phyloP scores from a whole-genome alignment of 2,888 invertebrate species.

The Palloptera scutellata region DNA sequence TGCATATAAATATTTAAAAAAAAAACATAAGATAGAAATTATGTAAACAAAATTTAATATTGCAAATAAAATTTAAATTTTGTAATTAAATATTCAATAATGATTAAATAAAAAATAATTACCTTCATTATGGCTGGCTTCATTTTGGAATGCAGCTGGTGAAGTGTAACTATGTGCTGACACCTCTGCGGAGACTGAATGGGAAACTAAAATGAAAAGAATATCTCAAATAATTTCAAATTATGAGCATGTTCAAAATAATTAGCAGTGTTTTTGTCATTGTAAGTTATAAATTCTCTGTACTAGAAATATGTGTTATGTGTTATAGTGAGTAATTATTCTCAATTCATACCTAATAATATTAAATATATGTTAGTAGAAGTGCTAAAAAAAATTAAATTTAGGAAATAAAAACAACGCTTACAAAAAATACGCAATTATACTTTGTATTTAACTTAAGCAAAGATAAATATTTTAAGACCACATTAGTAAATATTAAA shows the following conservation, averaged over 20 bases:
- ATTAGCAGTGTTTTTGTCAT: slow-evolving; percentile 27
- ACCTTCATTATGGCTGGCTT: slow-evolving; percentile 58
- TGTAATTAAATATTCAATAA: slow-evolving; percentile 11
- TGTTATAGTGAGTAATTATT: too few species aligned
- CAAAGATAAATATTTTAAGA: too few species aligned
- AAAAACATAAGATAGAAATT: slow-evolving; percentile 15
- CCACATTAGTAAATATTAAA: too few species aligned
- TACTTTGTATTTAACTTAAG: too few species aligned
- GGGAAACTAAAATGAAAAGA: slow-evolving; percentile 39
- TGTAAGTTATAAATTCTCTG: slow-evolving; percentile 17
- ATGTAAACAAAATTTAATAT: slow-evolving; percentile 12
- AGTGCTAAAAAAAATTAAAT: too few species aligned
- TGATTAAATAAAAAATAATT: slow-evolving; percentile 40
- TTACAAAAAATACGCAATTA: too few species aligned
- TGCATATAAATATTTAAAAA: slow-evolving; percentile 17
- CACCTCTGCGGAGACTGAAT: slow-evolving; percentile 47
- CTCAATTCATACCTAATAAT: too few species aligned
- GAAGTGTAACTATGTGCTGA: slow-evolving; percentile 54
- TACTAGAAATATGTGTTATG: background rate
- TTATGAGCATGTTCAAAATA: background rate
- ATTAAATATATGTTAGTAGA: too few species aligned
- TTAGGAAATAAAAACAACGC: too few species aligned
- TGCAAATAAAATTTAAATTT: slow-evolving; percentile 31
- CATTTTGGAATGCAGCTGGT: slow-evolving; percentile 56
- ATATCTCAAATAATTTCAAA: slow-evolving; percentile 3